Percentiles rank a stretch among this genome's conserved stretches.
Conservation (phyloP, 1,140 invertebrate species). For the Caenorhabditis tropicalis region DNA sequence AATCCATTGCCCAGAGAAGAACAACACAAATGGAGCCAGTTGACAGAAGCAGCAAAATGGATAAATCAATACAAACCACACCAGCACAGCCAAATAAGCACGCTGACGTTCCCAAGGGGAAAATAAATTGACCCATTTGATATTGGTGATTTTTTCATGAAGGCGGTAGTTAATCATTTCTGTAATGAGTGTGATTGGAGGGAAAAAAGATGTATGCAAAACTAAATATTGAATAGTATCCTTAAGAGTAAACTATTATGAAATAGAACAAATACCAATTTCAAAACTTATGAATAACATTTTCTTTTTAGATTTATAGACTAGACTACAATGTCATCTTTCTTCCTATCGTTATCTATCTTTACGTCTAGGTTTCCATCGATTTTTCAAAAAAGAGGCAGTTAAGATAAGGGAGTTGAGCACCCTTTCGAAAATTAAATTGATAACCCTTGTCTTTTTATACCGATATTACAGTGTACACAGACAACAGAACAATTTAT, state of each 20-base stretch:
- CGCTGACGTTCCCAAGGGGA: slow-evolving; percentile 26
- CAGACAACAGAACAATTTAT: too few species aligned
- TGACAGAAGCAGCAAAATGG: slow-evolving; percentile 4
- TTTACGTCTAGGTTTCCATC: not conserved
- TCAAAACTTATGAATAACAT: not conserved
- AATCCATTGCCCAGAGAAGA: slow-evolving; percentile 44
- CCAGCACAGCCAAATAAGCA: slow-evolving; percentile 16
- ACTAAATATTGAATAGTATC: too few species aligned
- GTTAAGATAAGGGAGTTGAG: not conserved
- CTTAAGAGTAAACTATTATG: too few species aligned
- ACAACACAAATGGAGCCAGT: slow-evolving; percentile 31
- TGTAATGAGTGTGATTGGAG: not conserved
- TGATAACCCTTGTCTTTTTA: not conserved
- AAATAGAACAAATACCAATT: too few species aligned
- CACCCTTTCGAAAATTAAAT: not conserved
- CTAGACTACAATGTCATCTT: not conserved
- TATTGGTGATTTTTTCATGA: not conserved
- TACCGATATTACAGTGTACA: too few species aligned
- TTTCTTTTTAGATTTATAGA: not conserved
- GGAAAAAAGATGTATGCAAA: not conserved
- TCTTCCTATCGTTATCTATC: too few species aligned
- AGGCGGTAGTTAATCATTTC: slow-evolving; percentile 7
- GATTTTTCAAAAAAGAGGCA: not conserved
- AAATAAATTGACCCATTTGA: slow-evolving; percentile 21
- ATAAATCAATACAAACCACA: slow-evolving; percentile 26